Evolutionary conservation across 2,797 vertebrate species (phyloP).

Genomic region (Enteromius radiatus): DNA sequence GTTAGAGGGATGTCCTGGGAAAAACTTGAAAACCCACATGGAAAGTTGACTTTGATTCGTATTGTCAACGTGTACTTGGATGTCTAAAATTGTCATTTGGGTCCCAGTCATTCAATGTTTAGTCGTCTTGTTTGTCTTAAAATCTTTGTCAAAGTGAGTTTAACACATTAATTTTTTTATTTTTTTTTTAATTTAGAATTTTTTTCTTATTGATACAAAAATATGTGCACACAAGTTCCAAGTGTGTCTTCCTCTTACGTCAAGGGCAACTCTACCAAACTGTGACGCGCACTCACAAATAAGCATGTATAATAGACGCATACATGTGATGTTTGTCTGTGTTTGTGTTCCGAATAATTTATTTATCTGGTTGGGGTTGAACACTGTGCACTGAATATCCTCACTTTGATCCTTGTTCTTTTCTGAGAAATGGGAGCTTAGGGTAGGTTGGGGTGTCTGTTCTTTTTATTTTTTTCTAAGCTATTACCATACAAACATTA

Average conservation of each 20-base stretch:
- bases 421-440: constrained; percentile 62
- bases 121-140: constrained; percentile 52
- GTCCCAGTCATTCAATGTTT: constrained; percentile 61
- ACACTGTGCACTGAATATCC: constrained; percentile 82
- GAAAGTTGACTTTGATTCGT: constrained; percentile 55
- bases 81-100: constrained; percentile 56
- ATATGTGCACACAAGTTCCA: constrained; percentile 70
- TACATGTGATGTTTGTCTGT: constrained; percentile 72
- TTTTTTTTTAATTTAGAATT: constrained; percentile 36
- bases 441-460: constrained; percentile 69
- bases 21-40: constrained; percentile 69
- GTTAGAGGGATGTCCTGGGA: constrained; percentile 65
- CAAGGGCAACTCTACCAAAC: constrained; percentile 66
- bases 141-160: constrained; percentile 61
- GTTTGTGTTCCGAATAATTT: constrained; percentile 53
- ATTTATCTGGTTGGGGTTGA: constrained; percentile 74
- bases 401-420: constrained; percentile 69
- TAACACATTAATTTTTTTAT: constrained; percentile 46
- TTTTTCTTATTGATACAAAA: constrained; percentile 68
- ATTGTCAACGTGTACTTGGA: constrained; percentile 48
- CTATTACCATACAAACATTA: constrained; percentile 76
- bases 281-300: constrained; percentile 66
- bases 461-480: constrained; percentile 69
- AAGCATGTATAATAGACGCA: constrained; percentile 71
- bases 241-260: constrained; percentile 72